Base-by-base conservation (phyloP, 1,140 invertebrate genomes). In the Phortica variegata region DNA sequence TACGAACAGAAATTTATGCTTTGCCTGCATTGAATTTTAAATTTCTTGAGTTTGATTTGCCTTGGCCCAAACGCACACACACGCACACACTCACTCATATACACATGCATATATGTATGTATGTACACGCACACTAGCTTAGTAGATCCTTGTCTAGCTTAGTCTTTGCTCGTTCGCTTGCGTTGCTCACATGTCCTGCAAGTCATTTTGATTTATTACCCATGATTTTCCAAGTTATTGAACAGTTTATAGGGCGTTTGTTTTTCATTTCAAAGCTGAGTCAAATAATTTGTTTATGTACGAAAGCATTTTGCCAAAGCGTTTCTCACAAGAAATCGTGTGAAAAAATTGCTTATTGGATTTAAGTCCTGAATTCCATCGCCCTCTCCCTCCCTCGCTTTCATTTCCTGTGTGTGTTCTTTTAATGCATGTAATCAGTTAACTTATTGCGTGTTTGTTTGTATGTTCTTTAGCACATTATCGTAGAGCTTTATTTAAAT, bases 161-260 rank as follows among this genome's bases (percentile, higher is more conserved):
- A 6, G 23, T n/a, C 32, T 34, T 6, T 29, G 26, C 12, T 29
- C 26, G 12, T 6, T 29, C 12, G 26, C 12, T 12, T 12, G 12
- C 6, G 26, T 29, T 34, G 6, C 5, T 56, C 41, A 42, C 46
- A 49, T 47, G 55, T 55, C 58, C 61, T 69, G 65, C 65, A 69
- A 69, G 61, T 69, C 65, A 69, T 65, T 69, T 69, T 69, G 65
- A 69, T 69, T 69, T 69, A 69, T 69, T 65, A 61, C 65, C 65
- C 65, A 69, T 69, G 65, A 69, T 69, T 69, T 69, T 69, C 65
- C 65, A 69, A 69, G 55, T 70, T 69, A 69, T 69, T 69, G 65
- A 69, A 52, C 65, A 69, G 65, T 65, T 69, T 69, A 69, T 57
- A 59, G 65, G 65, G 65, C 65, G 65, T 61, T 66, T 49, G 32